Evolutionary conservation across 2,888 invertebrate species (phyloP), one percentile per base, ranked within the genome.

Genomic region (Drosophila barbarae): DNA sequence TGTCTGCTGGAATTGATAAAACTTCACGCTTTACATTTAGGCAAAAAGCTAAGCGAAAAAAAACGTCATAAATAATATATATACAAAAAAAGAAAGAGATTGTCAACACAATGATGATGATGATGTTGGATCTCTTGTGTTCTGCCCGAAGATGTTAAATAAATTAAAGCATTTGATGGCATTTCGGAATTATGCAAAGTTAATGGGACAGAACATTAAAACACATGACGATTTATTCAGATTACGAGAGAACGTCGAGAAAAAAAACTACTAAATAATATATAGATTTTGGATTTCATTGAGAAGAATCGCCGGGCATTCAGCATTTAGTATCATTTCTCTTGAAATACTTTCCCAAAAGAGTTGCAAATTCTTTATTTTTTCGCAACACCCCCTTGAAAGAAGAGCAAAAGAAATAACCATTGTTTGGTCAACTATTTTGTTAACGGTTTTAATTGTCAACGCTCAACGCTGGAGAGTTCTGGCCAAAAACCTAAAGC

Each of bases 401-500:
- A 12, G 39, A 39, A 39, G 21, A 12, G 5, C 39, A 12, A 46
- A 18, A 46, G 47, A 71, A 67, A 69, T 57, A 8, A 3, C 67
- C 30, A 46, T 46, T 46, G 30, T 30, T 30, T 18, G 4, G 8
- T 70, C 47, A 77, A 77, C 69, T 74, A 77, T 77, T 54, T 79
- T 76, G 54, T 47, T 81, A 81, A 79, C 84, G 78, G 84, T 74
- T 76, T 75, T 76, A 80, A 76, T 83, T 76, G 68, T 69, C 66
- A 69, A 68, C 58, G 68, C 23, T 60, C 26, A 13, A 13, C 34
- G 34, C 15, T 28, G 12, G 8, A 10, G 44, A 35, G 32, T 41
- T 41, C n/a, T 53, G 13, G 13, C 51, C 36, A 55, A 53, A 55
- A 53, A 60, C 42, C 15, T 4, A 10, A 23, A 36, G 30, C 3